Conservation (phyloP, 1,140 invertebrate genomes). For the Drosophila simulans region DNA sequence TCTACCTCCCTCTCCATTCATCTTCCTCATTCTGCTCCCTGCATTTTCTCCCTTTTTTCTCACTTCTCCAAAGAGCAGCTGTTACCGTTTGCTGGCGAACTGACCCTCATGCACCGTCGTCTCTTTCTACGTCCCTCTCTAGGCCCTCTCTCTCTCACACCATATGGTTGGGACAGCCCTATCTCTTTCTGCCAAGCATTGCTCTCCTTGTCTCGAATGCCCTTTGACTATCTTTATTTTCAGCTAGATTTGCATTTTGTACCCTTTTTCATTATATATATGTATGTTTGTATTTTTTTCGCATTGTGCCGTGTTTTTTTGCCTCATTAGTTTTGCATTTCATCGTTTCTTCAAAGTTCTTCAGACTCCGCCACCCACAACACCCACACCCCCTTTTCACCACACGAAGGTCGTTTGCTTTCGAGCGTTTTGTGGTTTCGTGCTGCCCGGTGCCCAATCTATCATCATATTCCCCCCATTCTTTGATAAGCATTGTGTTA, state of each 20-base stretch:
- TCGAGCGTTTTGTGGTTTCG: conserved; percentile 10
- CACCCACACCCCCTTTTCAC: not conserved
- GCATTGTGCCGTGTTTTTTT: not conserved
- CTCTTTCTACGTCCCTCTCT: conserved; percentile 3
- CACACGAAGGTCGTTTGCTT: conserved; percentile 14
- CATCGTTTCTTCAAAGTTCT: not conserved
- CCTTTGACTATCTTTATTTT: conserved; percentile 26
- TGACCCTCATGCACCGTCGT: conserved; percentile 29
- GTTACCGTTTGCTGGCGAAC: conserved; percentile 32
- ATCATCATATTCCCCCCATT: conserved; percentile 11
- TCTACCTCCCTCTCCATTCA: not conserved
- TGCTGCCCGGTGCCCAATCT: conserved; percentile 7
- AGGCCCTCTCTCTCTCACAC: conserved; percentile 3
- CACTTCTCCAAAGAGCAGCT: conserved; percentile 37
- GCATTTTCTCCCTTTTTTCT: conserved; percentile 20
- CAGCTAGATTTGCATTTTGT: conserved; percentile 20
- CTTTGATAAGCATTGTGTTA: conserved; percentile 4
- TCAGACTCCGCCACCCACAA: not conserved
- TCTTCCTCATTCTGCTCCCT: conserved; percentile 1
- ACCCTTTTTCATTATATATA: conserved; percentile 14
- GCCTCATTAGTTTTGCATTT: conserved; percentile 18
- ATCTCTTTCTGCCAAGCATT: conserved; percentile 5
- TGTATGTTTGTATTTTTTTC: not conserved
- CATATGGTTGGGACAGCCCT: conserved; percentile 11
- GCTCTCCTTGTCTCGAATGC: conserved; percentile 5